Evolutionary conservation across 2,797 vertebrate species (phyloP), one percentile per base, ranked within the genome.

Genomic region (Vultur gryphus): DNA sequence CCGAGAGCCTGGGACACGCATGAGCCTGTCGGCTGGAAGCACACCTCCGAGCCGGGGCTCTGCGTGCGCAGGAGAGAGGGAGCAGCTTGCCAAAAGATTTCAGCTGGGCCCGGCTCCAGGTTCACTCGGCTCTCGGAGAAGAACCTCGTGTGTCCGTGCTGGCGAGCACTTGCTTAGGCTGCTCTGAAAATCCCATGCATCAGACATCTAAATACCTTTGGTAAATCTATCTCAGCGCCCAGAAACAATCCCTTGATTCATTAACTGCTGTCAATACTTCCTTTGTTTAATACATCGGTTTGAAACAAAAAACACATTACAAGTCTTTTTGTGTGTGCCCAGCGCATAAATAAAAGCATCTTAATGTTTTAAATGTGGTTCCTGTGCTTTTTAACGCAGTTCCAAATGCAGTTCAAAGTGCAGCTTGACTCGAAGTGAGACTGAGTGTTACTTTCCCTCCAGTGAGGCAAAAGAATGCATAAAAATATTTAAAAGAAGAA

Each of bases 211-310:
- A 94, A 96, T 94, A 96, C 96, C 95, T 95, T 95, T 13, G 90
- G 95, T 90, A 96, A 94, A 97, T 95, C 95, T 87, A 94, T 95
- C 92, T 88, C 90, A 51, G 95, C 0, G 3, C 95, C 71, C 92
- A 89, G 93, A 85, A 95, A 97, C 96, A 96, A 96, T 95, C 95
- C 87, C 78, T 33, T 52, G 9, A 96, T 96, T 97, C 96, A 95
- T 85, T 89, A 85, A 71, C 75, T 25, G 89, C 95, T 92, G 96
- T 96, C 96, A 96, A 96, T 96, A 94, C 95, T 94, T 65, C 23
- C 96, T 97, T 97, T 97, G 96, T 97, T 95, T 72, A 58, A 92
- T n/a, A 33, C 84, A 55, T 67, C 0, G 7, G 61, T 48, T 86
- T 72, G 92, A 93, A 96, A 95, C 93, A 95, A 93, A 95, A 96